Conservation (phyloP, 2,113 vertebrate genomes). For the Machaerirhynchus nigripectus region DNA sequence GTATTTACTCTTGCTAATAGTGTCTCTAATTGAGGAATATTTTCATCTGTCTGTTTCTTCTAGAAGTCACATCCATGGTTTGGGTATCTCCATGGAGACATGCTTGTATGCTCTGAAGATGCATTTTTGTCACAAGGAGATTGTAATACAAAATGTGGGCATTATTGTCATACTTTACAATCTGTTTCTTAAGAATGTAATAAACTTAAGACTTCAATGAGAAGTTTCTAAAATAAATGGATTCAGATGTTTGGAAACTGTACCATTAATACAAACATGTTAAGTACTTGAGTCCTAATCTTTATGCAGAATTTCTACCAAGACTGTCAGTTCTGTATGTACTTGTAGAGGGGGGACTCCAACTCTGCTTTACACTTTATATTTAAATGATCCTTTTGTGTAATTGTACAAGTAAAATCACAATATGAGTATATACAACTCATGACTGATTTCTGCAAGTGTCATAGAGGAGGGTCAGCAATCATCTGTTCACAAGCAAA, state of each 20-base stretch:
- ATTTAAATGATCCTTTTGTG: background rate
- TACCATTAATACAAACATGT: background rate
- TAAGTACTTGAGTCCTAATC: background rate
- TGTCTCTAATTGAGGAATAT: background rate
- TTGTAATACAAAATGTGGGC: background rate
- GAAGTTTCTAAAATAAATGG: background rate
- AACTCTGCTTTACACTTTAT: background rate
- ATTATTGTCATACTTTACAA: background rate
- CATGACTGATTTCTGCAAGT: background rate
- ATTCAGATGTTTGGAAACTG: background rate
- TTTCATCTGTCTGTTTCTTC: background rate
- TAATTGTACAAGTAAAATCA: background rate
- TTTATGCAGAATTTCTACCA: background rate
- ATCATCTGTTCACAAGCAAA: background rate
- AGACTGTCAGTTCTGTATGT: background rate
- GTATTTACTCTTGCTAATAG: slow-evolving; percentile 48
- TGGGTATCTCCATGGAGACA: background rate
- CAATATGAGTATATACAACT: background rate
- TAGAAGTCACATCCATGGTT: background rate
- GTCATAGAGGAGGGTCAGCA: background rate
- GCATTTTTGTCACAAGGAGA: background rate
- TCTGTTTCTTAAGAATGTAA: background rate
- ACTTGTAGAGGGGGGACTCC: background rate
- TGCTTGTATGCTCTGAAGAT: background rate
- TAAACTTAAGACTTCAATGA: background rate